Base-by-base conservation (phyloP, 2,888 invertebrate species). In the Hypolimnas misippus region DNA sequence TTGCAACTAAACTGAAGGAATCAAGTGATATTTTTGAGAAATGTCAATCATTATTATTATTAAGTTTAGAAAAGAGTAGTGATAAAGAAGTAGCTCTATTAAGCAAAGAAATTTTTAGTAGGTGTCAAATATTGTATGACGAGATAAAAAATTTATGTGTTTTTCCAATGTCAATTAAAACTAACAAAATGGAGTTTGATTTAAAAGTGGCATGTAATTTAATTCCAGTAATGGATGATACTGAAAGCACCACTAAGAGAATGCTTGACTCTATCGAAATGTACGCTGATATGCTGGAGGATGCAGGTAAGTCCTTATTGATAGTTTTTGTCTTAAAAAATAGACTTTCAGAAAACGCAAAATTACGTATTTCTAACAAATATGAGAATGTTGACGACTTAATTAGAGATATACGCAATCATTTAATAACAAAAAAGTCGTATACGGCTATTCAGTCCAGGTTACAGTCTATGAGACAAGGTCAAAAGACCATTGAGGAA, bases 401-500 rank as follows among this genome's bases (percentile, higher is more conserved):
- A 40, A 40, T 40, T 40, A 40, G n/a, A n/a, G 68, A 68, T 57
- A 63, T 69, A 57, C 38, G 53, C 7, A 50, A 42, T 5, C 51
- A 52, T 40, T 57, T 67, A 3, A 12, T 69, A 7, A 61, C 67
- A 1, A 53, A 63, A 52, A 66, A 70, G 42, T 64, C 65, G 4
- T 54, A 46, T 25, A 62, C 62, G 4, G 44, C 64, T 10, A 57
- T 64, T 17, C 56, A 63, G 19, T 31, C 51, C 14, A 31, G 50
- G 46, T 21, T 66, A n/a, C n/a, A 54, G 29, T 7, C n/a, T 2
- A 50, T 52, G 4, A 55, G 17, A 51, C 63, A 67, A 19, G 51
- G 19, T 49, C 40, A 59, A 21, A 51, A 29, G 25, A 33, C 61
- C 21, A 58, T 68, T 33, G 57, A 56, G 21, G 53, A 51, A 6